Base-by-base conservation (phyloP, 1,140 invertebrate genomes). In the Drosophila saltans region DNA sequence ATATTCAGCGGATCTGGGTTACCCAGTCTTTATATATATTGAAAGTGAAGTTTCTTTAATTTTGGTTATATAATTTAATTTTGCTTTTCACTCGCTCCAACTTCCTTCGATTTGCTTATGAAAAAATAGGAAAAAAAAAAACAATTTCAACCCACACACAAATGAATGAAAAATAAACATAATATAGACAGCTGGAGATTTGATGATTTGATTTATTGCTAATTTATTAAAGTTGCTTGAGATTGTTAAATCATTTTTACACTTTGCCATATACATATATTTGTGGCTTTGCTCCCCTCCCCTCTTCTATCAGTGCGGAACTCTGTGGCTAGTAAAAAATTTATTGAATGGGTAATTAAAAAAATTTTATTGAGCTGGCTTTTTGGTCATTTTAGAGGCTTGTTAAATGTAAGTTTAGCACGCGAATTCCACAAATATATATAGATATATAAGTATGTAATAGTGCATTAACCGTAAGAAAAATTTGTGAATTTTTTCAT, bases 211-310 rank as follows among this genome's bases (percentile, higher is more conserved):
- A 84, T 82, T 80, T 81, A 89, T 84, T 75, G 84, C 84, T 89
- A 88, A 89, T 88, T 89, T 81, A 88, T 78, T 78, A 67, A 74
- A 74, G 69, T 71, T 72, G 68, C 66, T 69, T 70, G 69, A 78
- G 69, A 78, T 89, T 80, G 80, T 84, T 90, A 71, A 88, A 80
- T 84, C 74, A 89, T 89, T 88, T 81, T 81, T 88, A 84, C 84
- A 88, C 83, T 77, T 72, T 80, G 58, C 76, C 6, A 36, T 36
- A 7, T 36, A 36, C 6, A 36, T 36, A 36, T 48, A 33, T 61
- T 77, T 58, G 41, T 24, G 66, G 67, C 63, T 43, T 16, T 16
- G 0, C 64, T 45, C 33, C 61, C 68, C 41, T 45, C 40, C 81
- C 43, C 43, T 45, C 43, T 41, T n/a, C 43, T 45, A 16, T 52